A percentile compares a stretch with the other conserved stretches of the same genome.
phyloP scores from a whole-genome alignment of 2,888 invertebrate genomes.

The Hirtodrosophila cameraria region DNA sequence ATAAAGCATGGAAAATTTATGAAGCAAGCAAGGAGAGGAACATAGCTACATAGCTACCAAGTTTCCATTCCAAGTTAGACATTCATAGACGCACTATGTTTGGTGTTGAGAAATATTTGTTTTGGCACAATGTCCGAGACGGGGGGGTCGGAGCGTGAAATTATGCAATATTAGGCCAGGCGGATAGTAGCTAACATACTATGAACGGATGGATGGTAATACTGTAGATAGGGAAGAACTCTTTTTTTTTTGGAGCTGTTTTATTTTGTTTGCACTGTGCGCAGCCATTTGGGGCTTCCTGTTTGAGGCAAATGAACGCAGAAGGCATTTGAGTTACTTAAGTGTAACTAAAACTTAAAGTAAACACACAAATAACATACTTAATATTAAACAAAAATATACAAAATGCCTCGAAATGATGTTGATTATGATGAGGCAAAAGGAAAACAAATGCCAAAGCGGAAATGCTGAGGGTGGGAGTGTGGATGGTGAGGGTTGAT shows the following conservation, averaged over 20 bases:
- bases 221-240: constrained; percentile 27
- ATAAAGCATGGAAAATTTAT: constrained; percentile 79
- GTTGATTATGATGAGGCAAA: constrained; percentile 34
- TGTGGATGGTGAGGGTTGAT: background rate
- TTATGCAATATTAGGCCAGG: constrained; percentile 64
- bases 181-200: too few relatives aligned
- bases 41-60: constrained; percentile 42
- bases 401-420: constrained; percentile 41
- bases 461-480: constrained; percentile 43
- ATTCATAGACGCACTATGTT: constrained; percentile 62
- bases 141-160: constrained; percentile 57
- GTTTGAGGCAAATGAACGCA: constrained; percentile 35
- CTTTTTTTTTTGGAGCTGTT: constrained; percentile 46
- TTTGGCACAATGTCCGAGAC: constrained; percentile 53
- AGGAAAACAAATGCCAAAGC: constrained; percentile 56
- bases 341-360: constrained; percentile 79
- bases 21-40: constrained; percentile 54
- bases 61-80: constrained; percentile 62
- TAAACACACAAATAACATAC: constrained; percentile 80
- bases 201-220: too few relatives aligned
- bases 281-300: constrained; percentile 69
- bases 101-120: constrained; percentile 75
- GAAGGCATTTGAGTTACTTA: constrained; percentile 73
- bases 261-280: constrained; percentile 76
- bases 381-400: constrained; percentile 79